Evolutionary conservation across 1,140 invertebrate species (phyloP), one percentile per base, ranked within the genome.

Genomic region (Contarinia nasturtii): DNA sequence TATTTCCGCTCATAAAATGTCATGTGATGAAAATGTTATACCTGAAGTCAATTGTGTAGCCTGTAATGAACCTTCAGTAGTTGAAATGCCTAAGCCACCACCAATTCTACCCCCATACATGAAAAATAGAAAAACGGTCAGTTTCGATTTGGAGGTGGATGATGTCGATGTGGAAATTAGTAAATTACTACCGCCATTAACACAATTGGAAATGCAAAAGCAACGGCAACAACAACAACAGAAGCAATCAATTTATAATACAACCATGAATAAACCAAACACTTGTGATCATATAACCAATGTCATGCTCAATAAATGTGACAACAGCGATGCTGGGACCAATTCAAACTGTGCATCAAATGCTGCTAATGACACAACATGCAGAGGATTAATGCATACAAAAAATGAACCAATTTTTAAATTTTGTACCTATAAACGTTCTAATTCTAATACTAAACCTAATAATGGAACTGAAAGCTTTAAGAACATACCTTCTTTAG

Each of bases 121-220:
- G 11, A 43, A 21, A 44, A 44, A 44, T 50, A 54, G 61, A 0
- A 64, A 64, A 47, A 64, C 61, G 1, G 61, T 64, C 8, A 64
- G 61, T 43, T 64, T 64, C 43, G 61, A 64, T 53, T 47, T 64
- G 27, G 58, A 61, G 19, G 48, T 50, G 2, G 15, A 50, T 17
- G 33, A 44, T 44, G 43, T 22, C 10, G 43, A 44, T 15, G 20
- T n/a, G 20, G 43, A 44, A 27, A 44, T 44, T 20, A 43, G 18
- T 7, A 19, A 18, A 43, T 18, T 20, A 5, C 17, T 8, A 17
- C 17, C 41, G 11, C 20, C 27, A 27, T 27, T 27, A 10, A 27
- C 27, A 3, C 27, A 27, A 27, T 27, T 10, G 27, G 4, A 27
- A 27, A 5, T 27, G 27, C 27, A 27, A 27, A n/a, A n/a, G n/a